Evolutionary conservation across 2,113 vertebrate genomes (phyloP), one percentile per base, ranked within the genome.

Genomic region (Aix galericulata): DNA sequence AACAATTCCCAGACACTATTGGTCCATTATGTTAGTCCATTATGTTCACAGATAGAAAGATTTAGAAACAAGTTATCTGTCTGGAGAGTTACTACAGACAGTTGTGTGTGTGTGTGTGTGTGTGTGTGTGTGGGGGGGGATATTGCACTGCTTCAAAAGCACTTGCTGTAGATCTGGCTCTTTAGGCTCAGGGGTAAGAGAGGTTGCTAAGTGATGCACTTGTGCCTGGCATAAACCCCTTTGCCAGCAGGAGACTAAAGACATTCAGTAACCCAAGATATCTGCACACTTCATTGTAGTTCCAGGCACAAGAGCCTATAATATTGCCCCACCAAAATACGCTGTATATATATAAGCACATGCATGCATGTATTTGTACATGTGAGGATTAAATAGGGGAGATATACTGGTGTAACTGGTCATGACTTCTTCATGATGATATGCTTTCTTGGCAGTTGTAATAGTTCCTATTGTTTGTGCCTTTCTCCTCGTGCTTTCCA

Each of bases 301-400:
- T 44, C 64, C 14, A 26, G 26, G 53, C 0, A 0, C 0, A 1
- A 9, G 1, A 81, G 8, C 2, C 1, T 13, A 4, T 1, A 1
- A 12, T 60, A 2, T 79, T 0, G 0, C 29, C 17, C 52, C 32
- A 12, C 36, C 31, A 32, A 34, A 59, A 13, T 7, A 15, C 0
- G 0, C 31, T 40, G 17, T 52, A 0, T 13, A 9, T 8, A 8
- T 46, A 8, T 18, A 31, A 78, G 8, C 46, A 13, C 26, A 15
- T 7, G 26, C 34, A 8, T 8, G 13, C 50, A 48, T 59, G 23
- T n/a, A 58, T 52, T 44, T 2, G 1, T 46, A 62, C 1, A 1
- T 3, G 3, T 31, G 58, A 78, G 62, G 46, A 73, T 81, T 83
- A 86, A 83, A 48, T 21, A 18, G 1, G 6, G n/a, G 11, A 29